Base-by-base conservation (phyloP, 2,888 invertebrate genomes). In the Apotomis turbidana region DNA sequence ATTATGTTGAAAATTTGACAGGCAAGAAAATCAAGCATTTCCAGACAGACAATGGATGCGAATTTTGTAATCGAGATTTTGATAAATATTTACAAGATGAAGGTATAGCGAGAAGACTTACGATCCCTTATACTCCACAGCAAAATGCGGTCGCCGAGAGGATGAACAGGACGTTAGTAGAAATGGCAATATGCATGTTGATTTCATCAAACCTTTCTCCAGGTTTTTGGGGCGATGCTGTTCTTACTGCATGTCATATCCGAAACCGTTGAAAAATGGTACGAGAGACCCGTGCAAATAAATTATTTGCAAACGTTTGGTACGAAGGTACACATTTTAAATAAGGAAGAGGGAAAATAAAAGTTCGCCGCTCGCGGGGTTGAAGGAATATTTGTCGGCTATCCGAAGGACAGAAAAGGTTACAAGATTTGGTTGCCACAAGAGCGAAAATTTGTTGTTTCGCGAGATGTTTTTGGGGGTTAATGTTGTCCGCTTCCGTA, bases 1-100 rank as follows among this genome's bases (percentile, higher is more conserved):
- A 6, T 41, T 41, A 41, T 6, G 41, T 41, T 41, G 41, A 41
- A 41, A 41, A 6, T 41, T 83, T 87, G 84, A 87, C 87, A 87
- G 84, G 81, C 15, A 46, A 9, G 4, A 61, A 9, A 49, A 46
- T 70, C 6, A 62, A 62, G 27, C 62, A 46, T 3, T 46, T 61
- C n/a, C 41, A 66, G 13, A 68, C 52, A 15, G 74, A 71, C 38
- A 74, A 74, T 58, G 71, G 71, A 4, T 15, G n/a, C 13, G 68
- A 74, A n/a, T 74, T 59, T 38, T 41, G 51, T 46, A 74, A 62
- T 36, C 27, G 44, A 9, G 51, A 57, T 3, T 59, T 74, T 63
- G 66, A 73, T 5, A 64, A 73, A 9, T 79, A 75, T 64, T 74
- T 78, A 13, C 69, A 67, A 57, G 54, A 76, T 4, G 27, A 51